Evolutionary conservation across 1,140 invertebrate species (phyloP).

Genomic region (Belonocnema kinseyi): DNA sequence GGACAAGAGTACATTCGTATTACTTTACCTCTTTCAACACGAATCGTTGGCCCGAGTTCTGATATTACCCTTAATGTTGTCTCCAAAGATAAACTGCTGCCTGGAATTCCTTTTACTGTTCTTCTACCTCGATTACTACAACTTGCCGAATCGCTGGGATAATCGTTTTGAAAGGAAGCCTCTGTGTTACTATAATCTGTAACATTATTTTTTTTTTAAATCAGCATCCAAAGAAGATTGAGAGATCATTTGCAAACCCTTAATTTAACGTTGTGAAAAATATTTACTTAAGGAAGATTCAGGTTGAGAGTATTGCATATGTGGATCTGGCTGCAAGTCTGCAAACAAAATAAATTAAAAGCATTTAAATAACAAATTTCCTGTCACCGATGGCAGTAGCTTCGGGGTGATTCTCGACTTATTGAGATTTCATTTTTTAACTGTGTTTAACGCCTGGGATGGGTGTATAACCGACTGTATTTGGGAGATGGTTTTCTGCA

Average conservation of each 20-base stretch:
- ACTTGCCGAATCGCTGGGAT: constrained; percentile 39
- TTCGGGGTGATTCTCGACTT: no score
- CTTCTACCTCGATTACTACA: constrained; percentile 59
- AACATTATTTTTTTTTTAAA: not conserved
- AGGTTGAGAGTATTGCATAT: constrained; percentile 58
- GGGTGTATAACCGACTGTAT: no score
- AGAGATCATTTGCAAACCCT: no score
- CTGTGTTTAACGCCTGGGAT: no score
- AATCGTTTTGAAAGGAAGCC: constrained; percentile 44
- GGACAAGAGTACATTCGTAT: constrained; percentile 74
- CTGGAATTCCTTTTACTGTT: constrained; percentile 68
- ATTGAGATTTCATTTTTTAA: no score
- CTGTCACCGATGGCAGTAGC: no score
- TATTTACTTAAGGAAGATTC: constrained; percentile 56
- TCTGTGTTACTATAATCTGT: constrained; percentile 42
- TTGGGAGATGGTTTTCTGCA: no score
- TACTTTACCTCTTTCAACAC: constrained; percentile 70
- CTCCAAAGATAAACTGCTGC: constrained; percentile 67
- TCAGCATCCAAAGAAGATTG: no score
- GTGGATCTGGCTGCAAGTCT: constrained; percentile 44
- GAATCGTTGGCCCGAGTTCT: constrained; percentile 68
- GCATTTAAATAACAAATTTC: no score
- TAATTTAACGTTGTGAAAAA: not conserved
- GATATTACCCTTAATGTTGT: constrained; percentile 71
- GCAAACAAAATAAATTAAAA: constrained; percentile 22